Base-by-base conservation (phyloP, 1,140 invertebrate species). In the Amyelois transitella region DNA sequence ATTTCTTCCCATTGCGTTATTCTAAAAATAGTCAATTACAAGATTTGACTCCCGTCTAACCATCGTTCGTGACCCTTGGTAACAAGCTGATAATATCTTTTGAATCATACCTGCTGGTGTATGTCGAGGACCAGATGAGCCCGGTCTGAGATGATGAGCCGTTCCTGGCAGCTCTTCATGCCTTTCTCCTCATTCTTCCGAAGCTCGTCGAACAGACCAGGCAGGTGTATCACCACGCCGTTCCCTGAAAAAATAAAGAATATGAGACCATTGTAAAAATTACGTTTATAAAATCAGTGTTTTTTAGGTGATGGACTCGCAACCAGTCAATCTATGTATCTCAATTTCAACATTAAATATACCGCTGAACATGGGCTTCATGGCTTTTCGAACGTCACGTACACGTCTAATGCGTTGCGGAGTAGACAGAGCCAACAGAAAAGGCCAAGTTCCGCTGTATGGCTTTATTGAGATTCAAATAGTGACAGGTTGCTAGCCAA, bases 141-240 rank as follows among this genome's bases (percentile, higher is more conserved):
- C 72, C 97, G 91, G 88, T 99, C 96, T 0, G 98, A 99, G 62
- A 99, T 97, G 22, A 99, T 91, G 22, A 99, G 91, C 51, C 98
- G 89, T 28, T 95, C 90, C 73, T 96, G 87, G 94, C 96, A 96
- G 59, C 94, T 92, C 58, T 89, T 91, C 64, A 99, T 90, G 5
- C 97, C 98, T 85, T 98, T 98, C 5, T 91, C 91, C 81, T 96
- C 96, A 86, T 99, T 99, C 78, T 97, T 96, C 61, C 94, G 91
- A 52, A 99, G 88, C 88, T 99, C 99, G 28, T 98, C 96, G 86
- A 99, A 99, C 12, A 99, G 90, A 32, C 97, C 96, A 17, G 97
- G 96, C 45, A 99, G 84, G 89, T 99, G 97, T 62, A 99, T 95
- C 5, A 99, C 98, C 38, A 99, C 98, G 18, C 98, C 98, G 90